phyloP scores from a whole-genome alignment of 2,797 vertebrate species.

The Bucorvus abyssinicus region DNA sequence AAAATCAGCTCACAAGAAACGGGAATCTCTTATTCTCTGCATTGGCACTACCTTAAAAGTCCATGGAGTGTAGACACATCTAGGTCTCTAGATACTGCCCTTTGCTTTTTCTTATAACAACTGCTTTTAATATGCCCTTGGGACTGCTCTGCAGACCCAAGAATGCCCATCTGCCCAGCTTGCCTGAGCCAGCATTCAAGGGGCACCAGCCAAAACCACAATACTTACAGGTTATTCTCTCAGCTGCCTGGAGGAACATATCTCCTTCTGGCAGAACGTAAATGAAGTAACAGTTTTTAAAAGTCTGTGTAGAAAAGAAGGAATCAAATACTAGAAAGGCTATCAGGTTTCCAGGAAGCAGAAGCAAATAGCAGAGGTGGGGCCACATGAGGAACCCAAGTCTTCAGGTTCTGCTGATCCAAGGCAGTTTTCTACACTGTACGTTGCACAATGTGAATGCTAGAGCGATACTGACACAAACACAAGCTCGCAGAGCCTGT shows the following conservation, averaged over 20 bases:
- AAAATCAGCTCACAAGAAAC: neutral
- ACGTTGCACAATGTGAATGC: neutral
- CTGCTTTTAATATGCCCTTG: neutral
- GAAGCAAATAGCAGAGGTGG: neutral
- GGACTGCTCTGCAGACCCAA: neutral
- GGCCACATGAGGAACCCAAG: neutral
- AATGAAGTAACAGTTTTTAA: neutral
- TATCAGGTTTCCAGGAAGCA: neutral
- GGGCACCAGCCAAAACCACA: neutral
- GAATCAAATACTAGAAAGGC: neutral
- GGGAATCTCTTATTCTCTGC: neutral
- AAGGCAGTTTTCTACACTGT: neutral
- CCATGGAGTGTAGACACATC: neutral
- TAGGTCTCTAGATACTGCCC: neutral
- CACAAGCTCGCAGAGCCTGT: neutral
- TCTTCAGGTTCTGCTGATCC: neutral
- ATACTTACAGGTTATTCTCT: neutral
- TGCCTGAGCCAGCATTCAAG: neutral
- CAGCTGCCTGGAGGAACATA: neutral
- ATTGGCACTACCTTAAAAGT: neutral
- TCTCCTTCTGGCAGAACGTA: neutral
- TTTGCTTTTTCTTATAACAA: neutral
- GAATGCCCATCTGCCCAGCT: neutral
- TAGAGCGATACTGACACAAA: neutral
- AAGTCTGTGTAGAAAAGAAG: neutral